Base-by-base conservation (phyloP, 2,888 invertebrate species). In the Linhomoeus sp. region DNA sequence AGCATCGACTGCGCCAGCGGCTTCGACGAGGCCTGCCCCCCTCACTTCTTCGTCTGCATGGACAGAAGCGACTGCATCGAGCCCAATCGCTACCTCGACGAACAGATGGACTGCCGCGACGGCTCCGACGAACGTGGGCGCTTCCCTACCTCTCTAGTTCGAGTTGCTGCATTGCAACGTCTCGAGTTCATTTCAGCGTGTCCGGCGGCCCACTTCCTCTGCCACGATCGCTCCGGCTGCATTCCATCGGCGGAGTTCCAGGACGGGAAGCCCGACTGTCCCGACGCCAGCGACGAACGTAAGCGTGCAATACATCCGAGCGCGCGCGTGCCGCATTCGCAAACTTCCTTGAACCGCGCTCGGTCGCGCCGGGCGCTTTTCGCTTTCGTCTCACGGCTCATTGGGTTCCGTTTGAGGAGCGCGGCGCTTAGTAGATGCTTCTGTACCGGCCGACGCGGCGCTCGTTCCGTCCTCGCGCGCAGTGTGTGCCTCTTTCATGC, bases 1-100 rank as follows among this genome's bases (percentile, higher is more conserved):
- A 52, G 43, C 46, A 60, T 60, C 33, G 58, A 60, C 48, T 60
- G 60, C 44, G 55, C 52, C 38, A 58, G 57, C n/a, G 60, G 56
- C 15, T 51, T 56, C 38, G 60, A 60, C 46, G 60, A 60, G 52
- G 56, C 57, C 58, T 24, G 14, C 41, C 58, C 58, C 3, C 49
- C 58, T 12, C 56, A 58, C 46, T 59, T 46, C 46, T 59, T 56
- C 44, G 58, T 59, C 12, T 59, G 59, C 45, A 50, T 49, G 20
- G 59, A 59, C 46, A 43, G 55, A 20, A 54, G 55, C 25, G 24
- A 37, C 15, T 60, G 60, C 39, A 55, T 60, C 23, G 52, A 54
- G 22, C 57, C 56, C 9, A n/a, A 41, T 5, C 52, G 55, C 38
- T 57, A 54, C 45, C 50, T 56, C 42, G 55, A 59, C 47, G 58